phyloP scores from a whole-genome alignment of 1,140 invertebrate species.

The Ceratoteleas bidentatus region DNA sequence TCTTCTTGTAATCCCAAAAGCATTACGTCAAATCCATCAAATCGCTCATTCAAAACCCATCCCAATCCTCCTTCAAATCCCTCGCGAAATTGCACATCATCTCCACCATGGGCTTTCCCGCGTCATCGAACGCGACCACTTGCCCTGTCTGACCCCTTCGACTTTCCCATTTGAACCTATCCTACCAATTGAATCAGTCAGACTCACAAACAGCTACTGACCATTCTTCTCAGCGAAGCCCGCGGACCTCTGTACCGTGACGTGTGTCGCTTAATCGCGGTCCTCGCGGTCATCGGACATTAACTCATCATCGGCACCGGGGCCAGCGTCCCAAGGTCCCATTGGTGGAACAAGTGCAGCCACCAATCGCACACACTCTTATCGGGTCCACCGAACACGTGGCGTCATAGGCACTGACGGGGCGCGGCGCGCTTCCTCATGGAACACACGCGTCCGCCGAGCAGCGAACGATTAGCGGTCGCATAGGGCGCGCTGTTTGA shows the following conservation, averaged over 20 bases:
- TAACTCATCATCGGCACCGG: slow-evolving; percentile 42
- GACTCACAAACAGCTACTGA: too few species aligned
- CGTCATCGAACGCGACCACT: too few species aligned
- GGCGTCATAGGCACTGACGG: slow-evolving; percentile 36
- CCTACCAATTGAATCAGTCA: too few species aligned
- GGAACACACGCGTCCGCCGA: slow-evolving; percentile 46
- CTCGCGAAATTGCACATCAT: too few species aligned
- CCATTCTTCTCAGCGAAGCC: background rate
- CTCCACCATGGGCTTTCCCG: too few species aligned
- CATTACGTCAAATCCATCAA: too few species aligned
- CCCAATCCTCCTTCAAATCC: too few species aligned
- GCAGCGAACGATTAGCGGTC: slow-evolving; percentile 50
- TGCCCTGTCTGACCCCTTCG: too few species aligned
- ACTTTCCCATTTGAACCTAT: too few species aligned
- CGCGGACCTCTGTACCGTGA: background rate
- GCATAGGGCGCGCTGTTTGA: slow-evolving; percentile 62
- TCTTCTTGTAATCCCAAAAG: too few species aligned
- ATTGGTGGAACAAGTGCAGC: slow-evolving; percentile 47
- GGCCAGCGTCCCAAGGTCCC: slow-evolving; percentile 39
- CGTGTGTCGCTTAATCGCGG: slow-evolving; percentile 43
- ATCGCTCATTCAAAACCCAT: too few species aligned
- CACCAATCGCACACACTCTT: slow-evolving; percentile 41
- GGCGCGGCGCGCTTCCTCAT: slow-evolving; percentile 34
- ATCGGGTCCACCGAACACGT: slow-evolving; percentile 58
- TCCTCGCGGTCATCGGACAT: slow-evolving; percentile 17